phyloP scores from a whole-genome alignment of 2,888 invertebrate genomes.

The Melinaea marsaeus region DNA sequence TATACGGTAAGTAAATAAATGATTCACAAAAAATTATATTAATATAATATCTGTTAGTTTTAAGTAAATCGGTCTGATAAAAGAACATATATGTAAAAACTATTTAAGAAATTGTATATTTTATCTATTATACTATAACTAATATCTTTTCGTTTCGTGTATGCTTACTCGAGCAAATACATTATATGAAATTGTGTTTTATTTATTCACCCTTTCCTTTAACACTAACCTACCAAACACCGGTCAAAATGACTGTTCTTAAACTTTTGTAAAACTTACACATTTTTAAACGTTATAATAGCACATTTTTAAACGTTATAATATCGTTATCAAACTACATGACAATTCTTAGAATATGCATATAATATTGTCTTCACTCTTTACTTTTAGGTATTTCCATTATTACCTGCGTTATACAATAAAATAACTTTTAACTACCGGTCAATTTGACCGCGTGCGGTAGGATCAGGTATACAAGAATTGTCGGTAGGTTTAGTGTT shows the following conservation, averaged over 20 bases:
- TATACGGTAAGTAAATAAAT: not conserved
- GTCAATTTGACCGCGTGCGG: too few relatives aligned
- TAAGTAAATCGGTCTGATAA: slow-evolving; percentile 29
- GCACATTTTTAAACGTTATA: too few relatives aligned
- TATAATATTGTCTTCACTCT: too few relatives aligned
- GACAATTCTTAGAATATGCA: too few relatives aligned
- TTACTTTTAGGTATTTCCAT: too few relatives aligned
- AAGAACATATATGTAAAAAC: slow-evolving; percentile 24
- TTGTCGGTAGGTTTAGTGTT: not conserved
- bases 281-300: too few relatives aligned
- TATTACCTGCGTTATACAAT: too few relatives aligned
- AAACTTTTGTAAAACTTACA: not conserved
- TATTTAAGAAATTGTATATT: slow-evolving; percentile 31
- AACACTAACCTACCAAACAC: not conserved
- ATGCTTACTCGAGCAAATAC: slow-evolving; percentile 28
- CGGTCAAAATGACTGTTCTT: not conserved
- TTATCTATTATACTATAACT: slow-evolving; percentile 27
- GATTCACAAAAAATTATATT: slow-evolving; percentile 16
- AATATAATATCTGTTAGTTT: slow-evolving; percentile 12
- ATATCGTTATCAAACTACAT: too few relatives aligned
- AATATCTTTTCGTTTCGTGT: slow-evolving; percentile 19
- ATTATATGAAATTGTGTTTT: slow-evolving; percentile 19
- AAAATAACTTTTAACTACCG: too few relatives aligned
- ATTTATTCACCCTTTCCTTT: slow-evolving; percentile 5
- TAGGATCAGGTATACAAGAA: not conserved